Percentiles rank a stretch among this genome's conserved stretches.
These are phyloP conservation scores for Escarpia spicata DNA, from an alignment of 2,888 invertebrate species.

Conservation along the genomic window DNA sequence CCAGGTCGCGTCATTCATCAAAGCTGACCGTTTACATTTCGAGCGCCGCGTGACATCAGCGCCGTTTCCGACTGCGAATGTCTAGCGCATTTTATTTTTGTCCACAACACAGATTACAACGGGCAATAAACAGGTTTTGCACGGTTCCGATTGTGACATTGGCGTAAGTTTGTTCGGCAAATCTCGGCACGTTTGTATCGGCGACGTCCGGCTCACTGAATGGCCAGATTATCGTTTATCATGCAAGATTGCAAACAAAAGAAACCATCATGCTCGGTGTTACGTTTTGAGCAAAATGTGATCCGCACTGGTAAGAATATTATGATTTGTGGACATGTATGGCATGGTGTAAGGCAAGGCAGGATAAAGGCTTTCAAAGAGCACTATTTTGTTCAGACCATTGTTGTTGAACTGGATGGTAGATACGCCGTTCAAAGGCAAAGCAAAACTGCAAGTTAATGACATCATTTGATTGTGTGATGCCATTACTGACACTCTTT, in stretches of 20 bases:
- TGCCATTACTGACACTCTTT: not conserved
- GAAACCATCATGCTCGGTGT: not conserved
- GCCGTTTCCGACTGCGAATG: not conserved
- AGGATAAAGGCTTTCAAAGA: not conserved
- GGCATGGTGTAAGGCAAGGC: not conserved
- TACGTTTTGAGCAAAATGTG: not conserved
- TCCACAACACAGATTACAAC: not conserved
- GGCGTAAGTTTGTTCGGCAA: slow-evolving; percentile 9
- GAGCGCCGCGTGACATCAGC: slow-evolving; percentile 3
- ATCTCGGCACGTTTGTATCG: not conserved
- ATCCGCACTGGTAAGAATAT: not conserved
- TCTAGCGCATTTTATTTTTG: not conserved
- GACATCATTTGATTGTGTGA: not conserved
- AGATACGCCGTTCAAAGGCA: not conserved
- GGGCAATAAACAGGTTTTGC: not conserved
- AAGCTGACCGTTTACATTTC: slow-evolving; percentile 10
- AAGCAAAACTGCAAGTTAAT: not conserved
- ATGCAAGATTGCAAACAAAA: slow-evolving; percentile 1
- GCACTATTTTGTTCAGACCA: not conserved
- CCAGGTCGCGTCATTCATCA: slow-evolving; percentile 16
- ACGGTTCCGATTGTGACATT: not conserved
- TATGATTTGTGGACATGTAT: not conserved
- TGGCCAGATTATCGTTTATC: not conserved
- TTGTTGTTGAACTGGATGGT: not conserved
- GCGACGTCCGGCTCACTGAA: not conserved